Conservation (phyloP, 2,797 vertebrate species). For the Sebastolobus alascanus region DNA sequence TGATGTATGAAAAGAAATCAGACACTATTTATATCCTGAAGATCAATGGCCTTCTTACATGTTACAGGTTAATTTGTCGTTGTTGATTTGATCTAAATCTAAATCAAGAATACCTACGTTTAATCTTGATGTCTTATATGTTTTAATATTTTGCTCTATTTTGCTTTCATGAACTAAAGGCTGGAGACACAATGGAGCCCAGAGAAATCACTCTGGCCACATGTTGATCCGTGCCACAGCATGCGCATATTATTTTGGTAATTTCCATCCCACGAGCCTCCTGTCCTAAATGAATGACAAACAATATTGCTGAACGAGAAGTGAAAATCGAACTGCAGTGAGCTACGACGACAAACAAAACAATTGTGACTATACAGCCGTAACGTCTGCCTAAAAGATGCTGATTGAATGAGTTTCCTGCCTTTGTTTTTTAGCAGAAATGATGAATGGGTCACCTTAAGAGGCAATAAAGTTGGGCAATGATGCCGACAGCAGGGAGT, state of each 20-base stretch:
- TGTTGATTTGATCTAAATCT: background rate
- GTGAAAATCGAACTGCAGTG: background rate
- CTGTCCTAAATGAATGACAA: background rate
- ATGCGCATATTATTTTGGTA: background rate
- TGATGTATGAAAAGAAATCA: slow-evolving; percentile 11
- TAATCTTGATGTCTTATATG: background rate
- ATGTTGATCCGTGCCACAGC: background rate
- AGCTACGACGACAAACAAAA: background rate
- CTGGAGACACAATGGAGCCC: background rate
- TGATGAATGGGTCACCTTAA: slow-evolving; percentile 31
- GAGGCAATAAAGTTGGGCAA: slow-evolving; percentile 32
- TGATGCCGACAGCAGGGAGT: slow-evolving; percentile 7
- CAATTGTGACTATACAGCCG: background rate
- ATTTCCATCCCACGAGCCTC: background rate
- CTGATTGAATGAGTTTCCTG: slow-evolving; percentile 25
- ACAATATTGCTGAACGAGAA: background rate
- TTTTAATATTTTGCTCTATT: background rate
- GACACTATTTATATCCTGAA: background rate
- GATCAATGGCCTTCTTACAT: background rate
- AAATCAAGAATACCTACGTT: background rate
- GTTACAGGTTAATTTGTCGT: background rate
- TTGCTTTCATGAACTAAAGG: background rate
- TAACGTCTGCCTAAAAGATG: background rate
- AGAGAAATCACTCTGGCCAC: background rate
- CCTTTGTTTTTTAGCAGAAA: slow-evolving; percentile 26